Conservation (phyloP, 2,113 vertebrate species). For the Silurus meridionalis region DNA sequence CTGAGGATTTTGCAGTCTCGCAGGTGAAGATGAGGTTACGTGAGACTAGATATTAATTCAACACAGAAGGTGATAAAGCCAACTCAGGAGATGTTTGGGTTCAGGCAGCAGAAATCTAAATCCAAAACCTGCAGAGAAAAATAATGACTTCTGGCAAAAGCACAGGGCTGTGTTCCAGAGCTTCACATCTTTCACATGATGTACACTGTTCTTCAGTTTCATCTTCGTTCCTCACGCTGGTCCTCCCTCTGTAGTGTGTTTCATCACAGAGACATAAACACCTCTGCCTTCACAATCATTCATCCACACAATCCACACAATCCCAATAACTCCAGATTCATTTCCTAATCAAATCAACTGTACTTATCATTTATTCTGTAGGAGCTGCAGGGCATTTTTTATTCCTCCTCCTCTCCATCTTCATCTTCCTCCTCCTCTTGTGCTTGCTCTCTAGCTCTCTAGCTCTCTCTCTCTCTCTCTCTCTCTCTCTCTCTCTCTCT, state of each 20-base stretch:
- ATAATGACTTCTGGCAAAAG: neutral
- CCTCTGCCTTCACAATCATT: neutral
- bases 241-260: neutral
- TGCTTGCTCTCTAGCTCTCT: neutral
- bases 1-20: neutral
- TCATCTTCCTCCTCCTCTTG: constrained; percentile 33
- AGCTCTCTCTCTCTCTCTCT: constrained; percentile 5
- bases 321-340: neutral
- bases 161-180: neutral
- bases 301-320: no score
- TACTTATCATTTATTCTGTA: neutral
- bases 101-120: neutral
- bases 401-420: neutral
- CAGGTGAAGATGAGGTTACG: neutral
- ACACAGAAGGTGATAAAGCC: neutral
- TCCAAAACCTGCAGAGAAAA: neutral
- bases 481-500: neutral
- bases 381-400: neutral
- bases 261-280: neutral
- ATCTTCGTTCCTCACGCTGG: neutral
- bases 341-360: neutral
- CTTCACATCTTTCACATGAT: neutral
- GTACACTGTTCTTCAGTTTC: neutral
- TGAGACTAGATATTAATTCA: neutral
- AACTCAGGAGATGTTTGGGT: neutral